Evolutionary conservation across 2,888 invertebrate genomes (phyloP), one percentile per base, ranked within the genome.

Genomic region (Hedya salicella): DNA sequence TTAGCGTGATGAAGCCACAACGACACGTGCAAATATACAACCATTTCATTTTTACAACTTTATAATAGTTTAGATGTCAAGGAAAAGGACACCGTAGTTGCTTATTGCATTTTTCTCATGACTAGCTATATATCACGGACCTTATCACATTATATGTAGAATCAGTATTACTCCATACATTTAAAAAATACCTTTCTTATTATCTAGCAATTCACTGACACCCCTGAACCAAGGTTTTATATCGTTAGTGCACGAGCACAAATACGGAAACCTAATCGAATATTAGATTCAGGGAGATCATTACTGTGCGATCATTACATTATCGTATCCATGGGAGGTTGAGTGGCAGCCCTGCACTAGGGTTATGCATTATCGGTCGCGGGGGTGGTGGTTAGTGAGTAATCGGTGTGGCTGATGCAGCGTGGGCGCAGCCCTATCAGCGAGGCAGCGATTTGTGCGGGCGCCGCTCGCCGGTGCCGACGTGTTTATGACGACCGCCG

Each of bases 401-500:
- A 79, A 80, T 79, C 71, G 71, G 60, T 70, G 70, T 69, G 69
- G 69, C 61, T 70, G 71, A 54, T 60, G 62, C 54, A 59, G 83
- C 82, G 88, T 87, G 83, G 88, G 85, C 78, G 78, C 80, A 69
- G 69, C 53, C 74, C 79, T 89, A 88, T 86, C 87, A 75, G 83
- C 78, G 78, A 78, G 80, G 72, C 78, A 74, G 82, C 86, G 82
- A 86, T 86, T 87, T 86, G 89, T 87, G 89, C 87, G 89, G 86
- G 82, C 87, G 82, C 81, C 59, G 64, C 57, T 40, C 68, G 74
- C 78, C 77, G 71, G 70, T 75, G 80, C 80, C 87, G 91, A 91
- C 83, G 88, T 84, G 87, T 91, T 91, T 91, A 91, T 83, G 89
- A 84, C 76, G 80, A 79, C 79, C 77, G 76, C 86, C 85, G 82